phyloP scores from a whole-genome alignment of 2,113 vertebrate genomes.

The Myotis davidii region DNA sequence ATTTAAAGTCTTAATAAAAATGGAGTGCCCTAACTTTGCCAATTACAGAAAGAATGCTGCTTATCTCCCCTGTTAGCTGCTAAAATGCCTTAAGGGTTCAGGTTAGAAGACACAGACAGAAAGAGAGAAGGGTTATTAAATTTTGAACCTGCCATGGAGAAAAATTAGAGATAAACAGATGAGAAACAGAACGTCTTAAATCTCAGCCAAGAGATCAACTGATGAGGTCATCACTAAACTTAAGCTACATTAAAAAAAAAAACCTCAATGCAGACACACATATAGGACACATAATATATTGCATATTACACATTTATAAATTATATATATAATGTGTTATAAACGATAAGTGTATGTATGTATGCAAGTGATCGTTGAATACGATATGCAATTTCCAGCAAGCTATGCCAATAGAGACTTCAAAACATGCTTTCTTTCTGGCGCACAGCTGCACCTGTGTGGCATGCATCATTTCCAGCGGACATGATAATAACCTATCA shows the following conservation, averaged over 20 bases:
- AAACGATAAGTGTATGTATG: neutral
- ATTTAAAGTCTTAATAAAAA: constrained; percentile 65
- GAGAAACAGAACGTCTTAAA: constrained; percentile 50
- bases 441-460: constrained; percentile 80
- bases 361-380: constrained; percentile 32
- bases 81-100: constrained; percentile 74
- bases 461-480: constrained; percentile 82
- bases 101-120: constrained; percentile 72
- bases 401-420: constrained; percentile 78
- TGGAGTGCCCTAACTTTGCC: constrained; percentile 64
- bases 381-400: constrained; percentile 65
- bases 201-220: constrained; percentile 26
- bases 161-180: constrained; percentile 64
- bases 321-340: neutral
- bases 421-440: constrained; percentile 79
- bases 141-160: constrained; percentile 59
- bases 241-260: neutral
- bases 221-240: neutral
- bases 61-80: constrained; percentile 72
- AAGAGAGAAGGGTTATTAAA: constrained; percentile 67
- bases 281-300: neutral
- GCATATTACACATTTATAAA: no score
- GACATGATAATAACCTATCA: constrained; percentile 84
- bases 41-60: constrained; percentile 63
- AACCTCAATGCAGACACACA: neutral